Evolutionary conservation across 2,888 invertebrate genomes (phyloP), one percentile per base, ranked within the genome.

Genomic region (Choristoneura rosaceana): DNA sequence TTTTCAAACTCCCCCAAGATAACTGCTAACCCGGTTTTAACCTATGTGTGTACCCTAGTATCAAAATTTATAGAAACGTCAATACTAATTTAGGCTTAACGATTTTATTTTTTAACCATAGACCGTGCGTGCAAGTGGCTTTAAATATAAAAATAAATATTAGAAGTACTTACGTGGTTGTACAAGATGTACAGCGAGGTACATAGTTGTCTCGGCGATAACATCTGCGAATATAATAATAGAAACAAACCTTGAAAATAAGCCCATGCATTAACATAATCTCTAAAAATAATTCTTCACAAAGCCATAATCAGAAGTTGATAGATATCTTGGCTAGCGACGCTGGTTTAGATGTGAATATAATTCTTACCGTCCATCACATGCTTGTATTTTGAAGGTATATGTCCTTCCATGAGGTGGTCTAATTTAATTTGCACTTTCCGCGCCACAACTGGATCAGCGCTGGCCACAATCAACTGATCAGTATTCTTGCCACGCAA

Each of bases 371-470:
- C 89, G 41, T 85, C 84, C 82, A 92, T 90, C 1, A 90, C 75
- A 2, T 70, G 15, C 50, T 76, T 69, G 64, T 80, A 83, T 70
- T 85, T 82, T 8, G 82, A 77, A 10, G 88, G 86, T 3, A 84
- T 84, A 34, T 75, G 74, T 0, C 77, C 78, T 1, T 75, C 71
- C 87, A 92, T 87, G 59, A 92, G 76, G 69, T 83, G 85, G 33
- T 78, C 74, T 0, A 93, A 81, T 80, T 91, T 93, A 41, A 92
- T 86, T 79, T 92, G 88, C 76, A 93, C 86, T 77, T 93, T 93
- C 52, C 92, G 84, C 0, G 86, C 77, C 2, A 88, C 91, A 1
- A 93, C 90, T 0, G 92, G 91, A 69, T 93, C 92, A 0, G 84
- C 86, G 25, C 77, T 80, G 4, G 79, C 58, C 0, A 87, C 89